These are phyloP conservation scores for Proteles cristata DNA, from an alignment of 2,113 vertebrate genomes.

Conservation along the genomic window DNA sequence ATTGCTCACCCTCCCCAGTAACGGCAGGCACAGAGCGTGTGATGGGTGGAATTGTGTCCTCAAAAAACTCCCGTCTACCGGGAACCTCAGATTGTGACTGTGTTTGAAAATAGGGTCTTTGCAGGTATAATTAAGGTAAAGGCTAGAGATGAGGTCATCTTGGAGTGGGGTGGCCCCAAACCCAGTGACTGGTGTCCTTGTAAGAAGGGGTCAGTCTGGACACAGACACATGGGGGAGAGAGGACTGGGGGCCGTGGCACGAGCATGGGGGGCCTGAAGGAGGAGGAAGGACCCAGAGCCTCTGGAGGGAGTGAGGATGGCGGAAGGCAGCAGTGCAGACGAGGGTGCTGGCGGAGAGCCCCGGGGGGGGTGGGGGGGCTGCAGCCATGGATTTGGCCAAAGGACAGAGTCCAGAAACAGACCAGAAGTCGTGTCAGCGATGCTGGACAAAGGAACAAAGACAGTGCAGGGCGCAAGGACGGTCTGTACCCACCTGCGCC, in stretches of 20 bases:
- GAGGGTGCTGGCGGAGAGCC: accelerated
- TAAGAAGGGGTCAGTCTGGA: background rate
- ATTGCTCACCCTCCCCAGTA: background rate
- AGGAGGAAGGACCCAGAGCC: background rate
- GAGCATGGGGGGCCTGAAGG: background rate
- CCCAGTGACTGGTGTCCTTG: background rate
- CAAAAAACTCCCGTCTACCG: accelerated
- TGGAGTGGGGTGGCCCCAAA: background rate
- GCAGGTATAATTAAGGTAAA: background rate
- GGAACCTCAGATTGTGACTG: background rate
- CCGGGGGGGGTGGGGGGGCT: background rate
- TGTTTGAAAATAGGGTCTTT: background rate
- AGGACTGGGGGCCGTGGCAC: background rate
- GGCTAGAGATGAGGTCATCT: background rate
- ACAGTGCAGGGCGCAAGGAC: too few species aligned
- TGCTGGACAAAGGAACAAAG: background rate
- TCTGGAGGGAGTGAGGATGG: background rate
- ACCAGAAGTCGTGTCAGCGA: background rate
- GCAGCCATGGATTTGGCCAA: background rate
- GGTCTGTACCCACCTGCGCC: background rate
- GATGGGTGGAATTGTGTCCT: background rate
- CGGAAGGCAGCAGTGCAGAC: background rate
- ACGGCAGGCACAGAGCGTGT: accelerated
- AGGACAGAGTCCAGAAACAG: background rate
- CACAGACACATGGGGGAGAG: background rate